Evolutionary conservation across 2,888 invertebrate genomes (phyloP), one percentile per base, ranked within the genome.

Genomic region (Hypercompe scribonia): DNA sequence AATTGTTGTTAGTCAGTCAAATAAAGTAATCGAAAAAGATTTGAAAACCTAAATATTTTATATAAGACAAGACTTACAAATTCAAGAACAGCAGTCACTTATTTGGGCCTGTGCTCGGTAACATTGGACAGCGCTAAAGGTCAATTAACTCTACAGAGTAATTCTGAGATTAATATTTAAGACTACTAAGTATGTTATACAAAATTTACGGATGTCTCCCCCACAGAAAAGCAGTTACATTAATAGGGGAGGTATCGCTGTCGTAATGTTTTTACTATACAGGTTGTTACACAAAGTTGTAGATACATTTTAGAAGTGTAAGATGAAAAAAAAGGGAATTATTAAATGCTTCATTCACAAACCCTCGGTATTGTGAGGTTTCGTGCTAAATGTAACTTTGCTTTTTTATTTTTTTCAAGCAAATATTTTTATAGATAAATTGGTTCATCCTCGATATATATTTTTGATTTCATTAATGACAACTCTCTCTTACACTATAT

Each of bases 261-360:
- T 68, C 61, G 58, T 68, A 28, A 31, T 61, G 24, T 61, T 68
- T 58, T 36, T 68, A 34, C 28, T 68, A 68, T 50, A 50, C 50
- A 50, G 50, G 50, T 50, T 50, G 50, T 50, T 8, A 24, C 4
- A 18, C 24, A 24, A 21, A 50, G 50, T 21, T 50, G 24, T 50
- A 50, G 50, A 7, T 50, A 50, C 7, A 24, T 2, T 24, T 50
- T 50, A 8, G 21, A 7, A 46, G 0, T 46, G 21, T 21, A 8
- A 50, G 8, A 8, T n/a, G n/a, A n/a, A n/a, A n/a, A n/a, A n/a
- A n/a, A n/a, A n/a, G n/a, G n/a, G n/a, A n/a, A n/a, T n/a, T n/a
- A n/a, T n/a, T n/a, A n/a, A n/a, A n/a, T n/a, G n/a, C n/a, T n/a
- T n/a, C n/a, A n/a, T n/a, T n/a, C n/a, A n/a, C 10, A 39, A 10